These are phyloP conservation scores for Phalacrocorax carbo DNA, from an alignment of 2,113 vertebrate genomes.

Conservation along the genomic window DNA sequence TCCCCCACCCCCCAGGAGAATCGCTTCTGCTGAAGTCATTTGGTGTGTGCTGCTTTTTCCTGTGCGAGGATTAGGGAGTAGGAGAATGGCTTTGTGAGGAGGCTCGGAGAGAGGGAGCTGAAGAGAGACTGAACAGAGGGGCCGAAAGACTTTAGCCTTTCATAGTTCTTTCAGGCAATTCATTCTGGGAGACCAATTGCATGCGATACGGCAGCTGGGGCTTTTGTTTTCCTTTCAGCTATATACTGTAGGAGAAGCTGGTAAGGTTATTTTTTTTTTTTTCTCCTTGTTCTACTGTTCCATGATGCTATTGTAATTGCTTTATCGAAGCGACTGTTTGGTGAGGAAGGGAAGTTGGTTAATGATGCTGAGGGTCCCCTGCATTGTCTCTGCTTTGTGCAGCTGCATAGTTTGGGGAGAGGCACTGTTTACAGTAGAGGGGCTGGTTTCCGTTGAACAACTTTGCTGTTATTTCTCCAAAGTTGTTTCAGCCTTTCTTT, in stretches of 20 bases:
- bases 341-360: slow-evolving; percentile 62
- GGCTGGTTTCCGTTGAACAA: neutral
- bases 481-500: slow-evolving; percentile 48
- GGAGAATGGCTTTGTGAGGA: slow-evolving; percentile 78
- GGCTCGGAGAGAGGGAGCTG: slow-evolving; percentile 67
- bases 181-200: slow-evolving; percentile 63
- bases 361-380: slow-evolving; percentile 53
- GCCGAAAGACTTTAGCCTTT: slow-evolving; percentile 64
- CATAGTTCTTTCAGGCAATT: slow-evolving; percentile 65
- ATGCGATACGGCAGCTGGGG: slow-evolving; percentile 60
- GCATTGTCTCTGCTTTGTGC: slow-evolving; percentile 66
- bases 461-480: slow-evolving; percentile 32
- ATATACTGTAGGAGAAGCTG: slow-evolving; percentile 70
- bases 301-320: slow-evolving; percentile 60
- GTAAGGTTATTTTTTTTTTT: slow-evolving; percentile 70
- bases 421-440: slow-evolving; percentile 38
- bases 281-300: slow-evolving; percentile 25
- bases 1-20: slow-evolving; percentile 40
- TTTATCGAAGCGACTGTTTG: slow-evolving; percentile 11
- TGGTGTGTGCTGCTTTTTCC: slow-evolving; percentile 64
- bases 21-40: slow-evolving; percentile 72
- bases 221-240: slow-evolving; percentile 64
- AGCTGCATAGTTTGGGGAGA: slow-evolving; percentile 43
- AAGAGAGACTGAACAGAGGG: slow-evolving; percentile 66
- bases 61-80: slow-evolving; percentile 73